A percentile compares a stretch with the other conserved stretches of the same genome.
These are phyloP conservation scores for Acleris holmiana DNA, from an alignment of 2,888 invertebrate species.

Conservation along the genomic window DNA sequence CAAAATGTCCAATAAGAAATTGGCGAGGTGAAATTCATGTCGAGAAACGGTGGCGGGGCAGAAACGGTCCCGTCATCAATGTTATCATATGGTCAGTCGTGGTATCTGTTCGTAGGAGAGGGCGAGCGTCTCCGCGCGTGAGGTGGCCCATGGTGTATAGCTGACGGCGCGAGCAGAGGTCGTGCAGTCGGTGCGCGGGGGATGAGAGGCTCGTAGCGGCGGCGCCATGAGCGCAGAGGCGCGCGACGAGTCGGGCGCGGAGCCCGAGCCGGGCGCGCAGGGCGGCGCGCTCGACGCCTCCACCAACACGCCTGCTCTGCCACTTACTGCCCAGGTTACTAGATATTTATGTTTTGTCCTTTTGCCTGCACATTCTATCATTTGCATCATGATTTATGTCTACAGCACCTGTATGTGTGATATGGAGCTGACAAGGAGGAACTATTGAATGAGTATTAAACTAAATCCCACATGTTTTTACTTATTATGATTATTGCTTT, in stretches of 20 bases:
- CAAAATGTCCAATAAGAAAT: conserved; percentile 50
- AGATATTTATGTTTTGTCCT: conserved; percentile 17
- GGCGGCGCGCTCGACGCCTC: conserved; percentile 53
- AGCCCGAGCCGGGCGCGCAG: conserved; percentile 47
- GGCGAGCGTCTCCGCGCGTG: conserved; percentile 32
- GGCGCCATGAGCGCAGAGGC: conserved; percentile 78
- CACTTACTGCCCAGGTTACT: conserved; percentile 39
- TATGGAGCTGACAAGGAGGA: no score
- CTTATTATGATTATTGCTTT: no score
- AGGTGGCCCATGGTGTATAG: conserved; percentile 26
- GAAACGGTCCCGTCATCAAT: conserved; percentile 26
- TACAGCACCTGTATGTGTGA: no score
- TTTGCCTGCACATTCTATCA: no score
- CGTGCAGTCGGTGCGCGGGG: conserved; percentile 46
- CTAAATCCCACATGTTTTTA: no score
- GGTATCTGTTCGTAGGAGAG: conserved; percentile 36
- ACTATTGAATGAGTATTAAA: no score
- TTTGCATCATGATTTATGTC: no score
- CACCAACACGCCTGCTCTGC: conserved; percentile 63
- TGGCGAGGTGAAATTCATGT: conserved; percentile 47
- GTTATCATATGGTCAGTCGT: conserved; percentile 36
- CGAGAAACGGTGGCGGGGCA: neutral
- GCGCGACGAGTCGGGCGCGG: conserved; percentile 57
- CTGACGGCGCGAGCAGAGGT: conserved; percentile 39
- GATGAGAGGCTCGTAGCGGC: conserved; percentile 65